Base-by-base conservation (phyloP, 2,888 invertebrate species). In the Acleris holmiana region DNA sequence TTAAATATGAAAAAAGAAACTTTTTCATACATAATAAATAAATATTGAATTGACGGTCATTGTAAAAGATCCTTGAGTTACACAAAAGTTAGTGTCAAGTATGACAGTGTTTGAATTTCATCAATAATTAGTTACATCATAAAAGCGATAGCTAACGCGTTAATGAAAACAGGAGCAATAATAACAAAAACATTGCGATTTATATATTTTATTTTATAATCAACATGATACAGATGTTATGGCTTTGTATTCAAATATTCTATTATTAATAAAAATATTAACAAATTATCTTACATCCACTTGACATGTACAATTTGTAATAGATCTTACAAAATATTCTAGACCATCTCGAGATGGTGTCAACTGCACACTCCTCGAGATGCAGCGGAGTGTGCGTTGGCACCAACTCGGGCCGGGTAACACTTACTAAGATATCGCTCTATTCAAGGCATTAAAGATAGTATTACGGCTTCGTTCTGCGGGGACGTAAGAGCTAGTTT, bases 141-240 rank as follows among this genome's bases (percentile, higher is more conserved):
- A 35, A 35, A 35, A 35, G 13, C 8, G 35, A 4, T 13, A 13
- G 35, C 35, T 35, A 13, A 13, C 17, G 44, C 17, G 4, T 17
- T n/a, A 1, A 2, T 53, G 18, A 19, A 13, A 35, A 23, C 19
- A 46, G 3, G 18, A 18, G 15, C 50, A 67, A 68, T 69, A 64
- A 67, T 46, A 53, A 61, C 56, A 67, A 66, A 23, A 25, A 58
- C 60, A 77, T 71, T 75, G 81, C 79, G 86, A 86, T 83, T 87
- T 82, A 86, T 83, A 86, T 83, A 88, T 88, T 91, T 89, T 89
- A 89, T 89, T 89, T 84, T 89, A 88, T 89, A 86, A 85, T 88
- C 88, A 91, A 91, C 91, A 90, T 89, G 88, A 90, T 91, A 91
- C 91, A 91, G 89, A 89, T 90, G 89, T 90, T 91, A 91, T 89